Evolutionary conservation across 2,797 vertebrate species (phyloP).

Genomic region (Neosilurus hyrtlii): DNA sequence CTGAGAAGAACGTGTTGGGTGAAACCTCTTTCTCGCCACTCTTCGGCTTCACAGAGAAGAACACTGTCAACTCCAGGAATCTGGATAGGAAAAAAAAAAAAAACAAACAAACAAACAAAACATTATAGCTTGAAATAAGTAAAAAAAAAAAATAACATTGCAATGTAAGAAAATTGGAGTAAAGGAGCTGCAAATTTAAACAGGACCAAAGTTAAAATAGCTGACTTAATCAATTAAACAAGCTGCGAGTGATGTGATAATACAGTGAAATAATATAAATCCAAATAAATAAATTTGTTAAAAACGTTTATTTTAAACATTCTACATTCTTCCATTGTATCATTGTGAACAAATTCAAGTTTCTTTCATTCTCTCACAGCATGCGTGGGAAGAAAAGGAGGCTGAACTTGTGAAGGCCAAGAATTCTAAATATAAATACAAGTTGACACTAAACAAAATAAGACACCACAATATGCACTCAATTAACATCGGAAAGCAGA

Average conservation of each 20-base stretch:
- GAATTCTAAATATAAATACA: not conserved
- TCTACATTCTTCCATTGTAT: not conserved
- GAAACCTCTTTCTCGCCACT: constrained; percentile 93
- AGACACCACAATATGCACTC: not conserved
- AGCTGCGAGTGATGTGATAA: too few relatives aligned
- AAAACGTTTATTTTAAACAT: too few relatives aligned
- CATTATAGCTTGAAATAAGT: too few relatives aligned
- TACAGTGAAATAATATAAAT: too few relatives aligned
- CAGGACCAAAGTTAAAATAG: not conserved
- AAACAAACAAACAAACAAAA: not conserved
- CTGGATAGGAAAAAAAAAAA: constrained; percentile 57
- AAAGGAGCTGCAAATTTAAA: not conserved
- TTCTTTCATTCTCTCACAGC: not conserved
- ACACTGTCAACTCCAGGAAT: constrained; percentile 87
- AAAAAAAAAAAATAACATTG: too few relatives aligned
- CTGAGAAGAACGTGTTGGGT: constrained; percentile 85
- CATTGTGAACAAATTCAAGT: not conserved
- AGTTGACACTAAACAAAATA: not conserved
- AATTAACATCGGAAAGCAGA: too few relatives aligned
- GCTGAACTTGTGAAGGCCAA: not conserved
- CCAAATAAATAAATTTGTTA: too few relatives aligned
- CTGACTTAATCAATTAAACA: not conserved
- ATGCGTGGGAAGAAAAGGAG: not conserved
- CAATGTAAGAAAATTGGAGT: not conserved
- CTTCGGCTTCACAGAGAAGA: constrained; percentile 92